Base-by-base conservation (phyloP, 2,888 invertebrate genomes). In the Oxytorus armatus region DNA sequence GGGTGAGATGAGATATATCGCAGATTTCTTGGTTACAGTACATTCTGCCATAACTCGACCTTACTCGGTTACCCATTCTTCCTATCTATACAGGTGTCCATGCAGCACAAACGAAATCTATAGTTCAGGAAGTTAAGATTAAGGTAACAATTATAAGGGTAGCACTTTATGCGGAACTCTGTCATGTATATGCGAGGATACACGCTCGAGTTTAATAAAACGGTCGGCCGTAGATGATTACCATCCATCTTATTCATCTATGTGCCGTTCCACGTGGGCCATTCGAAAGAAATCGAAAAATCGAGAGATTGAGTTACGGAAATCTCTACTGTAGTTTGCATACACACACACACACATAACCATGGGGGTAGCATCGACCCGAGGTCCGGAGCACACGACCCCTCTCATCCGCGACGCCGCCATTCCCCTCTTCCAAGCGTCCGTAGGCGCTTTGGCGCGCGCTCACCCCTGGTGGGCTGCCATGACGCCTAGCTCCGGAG, bases 351-450 rank as follows among this genome's bases (percentile, higher is more conserved):
- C n/a, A 69, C 65, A 21, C 55, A 57, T 63, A 69, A 29, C 83
- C n/a, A n/a, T n/a, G n/a, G n/a, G 82, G 81, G 83, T 85, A 86
- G 82, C 84, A 86, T 85, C 86, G 86, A 86, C 86, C 84, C 84
- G 83, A 82, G 81, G 80, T 65, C 78, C 79, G 66, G 66, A 77
- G 63, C 77, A 59, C 78, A 66, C 77, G 76, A 81, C 72, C 82
- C 57, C 80, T 77, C 68, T 72, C 79, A 53, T 39, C 81, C 80
- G 76, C 51, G 59, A 55, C 63, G 66, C 82, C 76, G 68, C 80
- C 84, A 65, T 65, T 55, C 39, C 47, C 66, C 75, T 78, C 57
- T 36, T 70, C 29, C 39, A 70, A 61, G 51, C 73, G 25, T 78
- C 74, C 72, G 76, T 65, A 77, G 77, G 77, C 79, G 77, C 78